phyloP scores from a whole-genome alignment of 2,888 invertebrate species.

The Cosmia pyralina region DNA sequence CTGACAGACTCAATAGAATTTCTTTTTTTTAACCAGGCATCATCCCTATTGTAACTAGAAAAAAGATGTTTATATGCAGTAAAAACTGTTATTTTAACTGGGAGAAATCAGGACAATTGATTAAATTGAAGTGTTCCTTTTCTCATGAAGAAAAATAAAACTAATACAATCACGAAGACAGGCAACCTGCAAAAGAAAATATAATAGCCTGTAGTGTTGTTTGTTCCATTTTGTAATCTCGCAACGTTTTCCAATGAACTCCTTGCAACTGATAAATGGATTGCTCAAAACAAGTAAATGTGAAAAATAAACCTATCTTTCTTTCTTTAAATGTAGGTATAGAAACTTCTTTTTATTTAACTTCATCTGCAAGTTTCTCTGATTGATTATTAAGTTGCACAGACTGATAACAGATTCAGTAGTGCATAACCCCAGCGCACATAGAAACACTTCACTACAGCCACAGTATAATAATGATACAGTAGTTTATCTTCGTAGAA shows the following conservation, averaged over 20 bases:
- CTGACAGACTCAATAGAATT: no score
- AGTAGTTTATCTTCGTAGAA: no score
- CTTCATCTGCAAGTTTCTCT: not conserved
- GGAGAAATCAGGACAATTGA: constrained; percentile 48
- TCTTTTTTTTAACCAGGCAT: no score
- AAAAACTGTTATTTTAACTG: not conserved
- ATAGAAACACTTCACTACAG: not conserved
- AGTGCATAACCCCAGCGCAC: not conserved
- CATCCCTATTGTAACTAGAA: not conserved
- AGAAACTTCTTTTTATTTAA: not conserved
- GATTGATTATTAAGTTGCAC: no score
- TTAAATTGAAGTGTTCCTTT: constrained; percentile 42
- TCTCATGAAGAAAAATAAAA: constrained; percentile 45
- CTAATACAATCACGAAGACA: constrained; percentile 64
- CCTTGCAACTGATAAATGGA: not conserved
- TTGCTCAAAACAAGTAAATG: not conserved
- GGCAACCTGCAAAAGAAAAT: constrained; percentile 77
- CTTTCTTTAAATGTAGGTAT: not conserved
- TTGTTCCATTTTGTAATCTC: constrained; percentile 8
- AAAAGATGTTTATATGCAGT: not conserved
- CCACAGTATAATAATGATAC: no score
- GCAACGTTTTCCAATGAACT: not conserved
- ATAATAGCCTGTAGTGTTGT: constrained; percentile 69
- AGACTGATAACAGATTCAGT: not conserved
- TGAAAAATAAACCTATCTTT: no score